Conservation (phyloP, 2,888 invertebrate species). For the Ypsolopha scabrella region DNA sequence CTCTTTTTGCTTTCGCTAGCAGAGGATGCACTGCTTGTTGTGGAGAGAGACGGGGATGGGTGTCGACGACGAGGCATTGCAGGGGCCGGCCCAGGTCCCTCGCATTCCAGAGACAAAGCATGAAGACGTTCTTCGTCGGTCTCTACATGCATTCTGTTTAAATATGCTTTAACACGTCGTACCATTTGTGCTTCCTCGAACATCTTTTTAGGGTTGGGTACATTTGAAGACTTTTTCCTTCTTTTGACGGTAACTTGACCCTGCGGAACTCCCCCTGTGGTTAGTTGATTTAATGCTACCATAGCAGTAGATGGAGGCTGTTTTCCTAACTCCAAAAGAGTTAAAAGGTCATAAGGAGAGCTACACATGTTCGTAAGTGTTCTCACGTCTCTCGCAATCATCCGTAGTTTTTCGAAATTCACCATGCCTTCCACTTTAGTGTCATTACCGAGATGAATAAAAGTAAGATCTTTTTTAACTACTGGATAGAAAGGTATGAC, state of each 20-base stretch:
- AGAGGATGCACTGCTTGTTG: slow-evolving; percentile 91
- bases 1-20: slow-evolving; percentile 80
- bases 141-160: slow-evolving; percentile 91
- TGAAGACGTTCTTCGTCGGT: slow-evolving; percentile 93
- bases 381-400: slow-evolving; percentile 97
- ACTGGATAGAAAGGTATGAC: slow-evolving; percentile 92
- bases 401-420: slow-evolving; percentile 98
- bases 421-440: slow-evolving; percentile 89
- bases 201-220: slow-evolving; percentile 97
- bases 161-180: slow-evolving; percentile 94
- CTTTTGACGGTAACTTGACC: slow-evolving; percentile 90
- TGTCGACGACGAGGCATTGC: slow-evolving; percentile 82
- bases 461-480: slow-evolving; percentile 95
- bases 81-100: slow-evolving; percentile 75
- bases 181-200: slow-evolving; percentile 99
- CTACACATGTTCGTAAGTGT: slow-evolving; percentile 95
- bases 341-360: slow-evolving; percentile 89
- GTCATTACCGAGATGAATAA: slow-evolving; percentile 97
- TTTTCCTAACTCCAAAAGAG: slow-evolving; percentile 86
- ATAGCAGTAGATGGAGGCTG: slow-evolving; percentile 90
- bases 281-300: slow-evolving; percentile 89
- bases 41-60: slow-evolving; percentile 93
- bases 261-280: slow-evolving; percentile 76
- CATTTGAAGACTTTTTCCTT: slow-evolving; percentile 88
- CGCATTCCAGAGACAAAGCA: slow-evolving; percentile 90